phyloP scores from a whole-genome alignment of 1,140 invertebrate genomes.

The Megalopta genalis region DNA sequence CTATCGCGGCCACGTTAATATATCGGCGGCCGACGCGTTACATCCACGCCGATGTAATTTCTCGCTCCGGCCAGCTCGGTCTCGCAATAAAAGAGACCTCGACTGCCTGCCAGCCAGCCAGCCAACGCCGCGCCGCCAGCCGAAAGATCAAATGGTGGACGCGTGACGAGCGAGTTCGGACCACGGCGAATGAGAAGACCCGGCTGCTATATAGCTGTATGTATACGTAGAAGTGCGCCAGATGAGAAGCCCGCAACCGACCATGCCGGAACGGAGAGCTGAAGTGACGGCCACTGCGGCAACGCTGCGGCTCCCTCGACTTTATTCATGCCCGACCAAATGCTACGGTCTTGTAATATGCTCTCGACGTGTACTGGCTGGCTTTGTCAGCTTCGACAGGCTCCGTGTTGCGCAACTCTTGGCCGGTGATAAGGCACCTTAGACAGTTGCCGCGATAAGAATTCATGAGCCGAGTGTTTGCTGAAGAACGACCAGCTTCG shows the following conservation, averaged over 20 bases:
- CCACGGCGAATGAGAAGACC: slow-evolving; percentile 14
- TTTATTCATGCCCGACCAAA: slow-evolving; percentile 74
- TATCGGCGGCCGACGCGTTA: slow-evolving; percentile 36
- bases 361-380: not conserved
- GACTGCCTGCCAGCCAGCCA: slow-evolving; percentile 9
- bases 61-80: not conserved
- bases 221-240: slow-evolving; percentile 15
- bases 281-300: slow-evolving; percentile 38
- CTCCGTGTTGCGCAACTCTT: too few relatives aligned
- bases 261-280: not conserved
- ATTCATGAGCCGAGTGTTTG: too few relatives aligned
- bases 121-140: slow-evolving; percentile 36
- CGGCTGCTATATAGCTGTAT: not conserved
- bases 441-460: too few relatives aligned
- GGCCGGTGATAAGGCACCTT: too few relatives aligned
- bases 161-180: slow-evolving; percentile 28
- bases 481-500: too few relatives aligned
- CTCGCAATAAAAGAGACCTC: slow-evolving; percentile 14
- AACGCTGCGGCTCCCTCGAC: slow-evolving; percentile 44
- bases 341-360: not conserved
- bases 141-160: slow-evolving; percentile 62
- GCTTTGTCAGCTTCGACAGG: too few relatives aligned
- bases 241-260: slow-evolving; percentile 54
- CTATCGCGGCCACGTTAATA: not conserved
- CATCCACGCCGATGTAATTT: slow-evolving; percentile 57